Evolutionary conservation across 1,140 invertebrate species (phyloP), one percentile per base, ranked within the genome.

Genomic region (Antheraea mylitta): DNA sequence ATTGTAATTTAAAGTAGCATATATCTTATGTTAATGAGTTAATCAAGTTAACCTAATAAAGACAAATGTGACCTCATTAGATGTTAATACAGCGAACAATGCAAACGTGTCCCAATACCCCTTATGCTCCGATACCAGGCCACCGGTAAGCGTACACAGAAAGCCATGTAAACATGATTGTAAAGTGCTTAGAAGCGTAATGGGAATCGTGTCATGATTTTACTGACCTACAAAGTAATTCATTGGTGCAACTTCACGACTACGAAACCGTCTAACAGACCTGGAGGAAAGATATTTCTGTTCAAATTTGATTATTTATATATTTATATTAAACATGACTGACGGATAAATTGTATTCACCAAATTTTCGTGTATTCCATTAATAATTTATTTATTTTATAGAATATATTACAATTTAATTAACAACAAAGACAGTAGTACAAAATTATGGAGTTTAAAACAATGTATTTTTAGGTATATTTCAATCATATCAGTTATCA

Each of bases 201-300:
- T 53, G 45, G 45, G 16, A 85, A 82, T 77, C 74, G 70, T 81
- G 79, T 81, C 81, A 82, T 80, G 79, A 84, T 74, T 75, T 74
- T 91, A 91, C 89, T 91, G 81, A 90, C 89, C 87, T 90, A 90
- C 82, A 83, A 83, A 90, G 78, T 77, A 84, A 85, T 74, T 89
- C 86, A 90, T 86, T 86, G 85, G 75, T 81, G 85, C 77, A 86
- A 87, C 79, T 82, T 86, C 76, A 89, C 85, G 83, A 76, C 75
- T 80, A 89, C 85, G 86, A 81, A 90, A 89, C 81, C 89, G 78
- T 80, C 86, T 89, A 89, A 85, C 71, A 79, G 81, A 91, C 89
- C 88, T 91, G 89, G 74, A 80, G 86, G 72, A 85, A 74, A 89
- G 83, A 88, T 53, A 2, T 53, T 53, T 53, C 45, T 53, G 45